Conservation (phyloP, 1,140 invertebrate species). For the Schlechtendalia chinensis region DNA sequence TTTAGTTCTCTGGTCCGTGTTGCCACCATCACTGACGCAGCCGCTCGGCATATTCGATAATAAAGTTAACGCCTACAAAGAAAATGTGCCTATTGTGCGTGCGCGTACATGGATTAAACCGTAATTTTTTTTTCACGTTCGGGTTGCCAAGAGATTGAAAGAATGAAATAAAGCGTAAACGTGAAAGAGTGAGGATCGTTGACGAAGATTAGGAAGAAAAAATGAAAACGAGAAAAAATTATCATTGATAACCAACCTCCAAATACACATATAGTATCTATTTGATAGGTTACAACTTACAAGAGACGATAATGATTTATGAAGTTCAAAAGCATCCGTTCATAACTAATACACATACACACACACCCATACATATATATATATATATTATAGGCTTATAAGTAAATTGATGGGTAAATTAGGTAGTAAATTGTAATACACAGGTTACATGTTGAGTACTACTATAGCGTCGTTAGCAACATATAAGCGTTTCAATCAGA, state of each 20-base stretch:
- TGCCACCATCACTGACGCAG: background rate
- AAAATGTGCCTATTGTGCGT: slow-evolving; percentile 2
- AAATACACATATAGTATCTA: background rate
- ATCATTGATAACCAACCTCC: background rate
- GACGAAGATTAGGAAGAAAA: background rate
- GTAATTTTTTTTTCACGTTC: slow-evolving; percentile 15
- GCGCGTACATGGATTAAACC: background rate
- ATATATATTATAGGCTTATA: too few relatives aligned
- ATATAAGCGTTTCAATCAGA: too few relatives aligned
- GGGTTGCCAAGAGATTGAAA: background rate
- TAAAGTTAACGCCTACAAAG: slow-evolving; percentile 42
- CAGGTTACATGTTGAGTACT: too few relatives aligned
- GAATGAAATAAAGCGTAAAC: background rate
- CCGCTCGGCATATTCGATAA: slow-evolving; percentile 20
- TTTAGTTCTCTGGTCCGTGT: slow-evolving; percentile 32
- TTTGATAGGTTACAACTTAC: too few relatives aligned
- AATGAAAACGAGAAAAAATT: background rate
- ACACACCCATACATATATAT: background rate
- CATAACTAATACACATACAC: background rate
- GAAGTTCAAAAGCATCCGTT: background rate
- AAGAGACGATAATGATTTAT: slow-evolving; percentile 6
- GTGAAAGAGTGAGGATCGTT: background rate
- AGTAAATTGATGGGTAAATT: too few relatives aligned
- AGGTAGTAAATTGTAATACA: too few relatives aligned
- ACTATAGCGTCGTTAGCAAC: too few relatives aligned